Evolutionary conservation across 2,797 vertebrate species (phyloP).

Genomic region (Betta splendens): DNA sequence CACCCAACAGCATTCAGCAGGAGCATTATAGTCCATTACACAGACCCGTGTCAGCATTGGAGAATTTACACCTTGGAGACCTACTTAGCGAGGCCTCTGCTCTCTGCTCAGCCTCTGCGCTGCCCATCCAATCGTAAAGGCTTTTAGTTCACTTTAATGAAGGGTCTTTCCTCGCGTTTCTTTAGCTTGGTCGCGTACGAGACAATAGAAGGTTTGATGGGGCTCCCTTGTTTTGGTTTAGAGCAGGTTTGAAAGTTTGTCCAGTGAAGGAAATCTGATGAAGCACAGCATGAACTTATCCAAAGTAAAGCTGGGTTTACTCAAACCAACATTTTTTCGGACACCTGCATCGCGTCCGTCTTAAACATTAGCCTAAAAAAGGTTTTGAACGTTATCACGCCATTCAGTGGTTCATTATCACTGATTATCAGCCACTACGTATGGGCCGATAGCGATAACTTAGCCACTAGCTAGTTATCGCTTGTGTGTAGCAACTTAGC

Average conservation of each 20-base stretch:
- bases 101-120: slow-evolving; percentile 35
- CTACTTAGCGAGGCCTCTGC: slow-evolving; percentile 35
- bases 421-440: too few relatives aligned
- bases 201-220: background rate
- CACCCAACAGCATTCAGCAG: slow-evolving; percentile 59
- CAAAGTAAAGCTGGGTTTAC: slow-evolving; percentile 2
- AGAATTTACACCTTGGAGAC: slow-evolving; percentile 58
- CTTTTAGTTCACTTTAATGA: slow-evolving; percentile 21
- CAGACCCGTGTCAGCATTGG: slow-evolving; percentile 63
- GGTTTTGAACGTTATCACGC: too few relatives aligned
- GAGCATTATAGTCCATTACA: slow-evolving; percentile 53
- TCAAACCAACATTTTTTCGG: background rate
- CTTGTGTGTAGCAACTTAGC: too few relatives aligned
- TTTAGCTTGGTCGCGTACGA: slow-evolving; percentile 6
- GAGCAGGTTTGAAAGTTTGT: slow-evolving; percentile 14
- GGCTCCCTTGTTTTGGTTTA: slow-evolving; percentile 20
- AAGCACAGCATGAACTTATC: background rate
- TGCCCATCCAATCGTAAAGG: slow-evolving; percentile 30
- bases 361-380: slow-evolving; percentile 2
- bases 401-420: too few relatives aligned
- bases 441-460: too few relatives aligned
- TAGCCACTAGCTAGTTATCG: too few relatives aligned
- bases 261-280: background rate
- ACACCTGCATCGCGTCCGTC: background rate
- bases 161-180: slow-evolving; percentile 21